Percentiles rank a stretch among this genome's conserved stretches.
phyloP scores from a whole-genome alignment of 1,140 invertebrate species.

The Bombus sibiricus region DNA sequence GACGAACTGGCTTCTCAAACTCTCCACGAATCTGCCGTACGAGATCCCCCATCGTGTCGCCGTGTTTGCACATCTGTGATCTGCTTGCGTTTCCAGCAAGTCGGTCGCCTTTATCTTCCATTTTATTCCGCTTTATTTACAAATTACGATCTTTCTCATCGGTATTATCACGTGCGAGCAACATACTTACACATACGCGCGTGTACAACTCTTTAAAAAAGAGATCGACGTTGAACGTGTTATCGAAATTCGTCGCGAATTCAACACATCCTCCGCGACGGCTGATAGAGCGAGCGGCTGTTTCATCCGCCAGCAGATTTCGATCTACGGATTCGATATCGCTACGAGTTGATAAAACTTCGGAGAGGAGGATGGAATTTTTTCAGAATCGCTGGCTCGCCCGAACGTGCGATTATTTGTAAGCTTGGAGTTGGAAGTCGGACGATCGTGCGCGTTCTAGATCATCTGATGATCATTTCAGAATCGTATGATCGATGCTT shows the following conservation, averaged over 20 bases:
- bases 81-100: conserved; percentile 10
- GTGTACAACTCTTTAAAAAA: background rate
- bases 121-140: conserved; percentile 12
- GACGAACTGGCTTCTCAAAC: background rate
- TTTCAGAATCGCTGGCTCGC: background rate
- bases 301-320: conserved; percentile 7
- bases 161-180: background rate
- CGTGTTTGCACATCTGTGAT: conserved; percentile 31
- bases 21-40: background rate
- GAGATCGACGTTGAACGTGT: background rate
- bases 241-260: conserved; percentile 2
- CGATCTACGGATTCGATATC: conserved; percentile 18
- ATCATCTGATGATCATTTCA: background rate
- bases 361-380: background rate
- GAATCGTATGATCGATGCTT: background rate
- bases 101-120: conserved; percentile 19
- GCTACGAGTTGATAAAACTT: background rate
- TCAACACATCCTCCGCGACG: background rate
- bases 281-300: conserved; percentile 10
- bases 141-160: background rate
- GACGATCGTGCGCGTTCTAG: background rate
- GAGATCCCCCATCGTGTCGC: background rate
- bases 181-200: background rate
- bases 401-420: background rate
- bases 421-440: background rate